phyloP scores from a whole-genome alignment of 2,888 invertebrate species.

The Coronaproctus castanopsis region DNA sequence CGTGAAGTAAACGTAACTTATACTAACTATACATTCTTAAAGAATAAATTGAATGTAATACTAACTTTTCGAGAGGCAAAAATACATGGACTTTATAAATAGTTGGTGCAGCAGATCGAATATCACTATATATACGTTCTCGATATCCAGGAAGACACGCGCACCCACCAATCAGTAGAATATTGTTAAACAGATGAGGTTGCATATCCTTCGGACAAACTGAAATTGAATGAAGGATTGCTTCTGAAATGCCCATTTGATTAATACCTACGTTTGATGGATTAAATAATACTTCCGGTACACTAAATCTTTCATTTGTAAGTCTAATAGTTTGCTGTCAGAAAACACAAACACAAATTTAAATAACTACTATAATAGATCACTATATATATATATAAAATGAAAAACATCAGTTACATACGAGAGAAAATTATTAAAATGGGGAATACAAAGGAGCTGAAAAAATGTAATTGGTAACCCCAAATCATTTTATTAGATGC shows the following conservation, averaged over 20 bases:
- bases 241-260: conserved; percentile 79
- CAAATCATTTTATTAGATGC: no score
- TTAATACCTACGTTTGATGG: conserved; percentile 87
- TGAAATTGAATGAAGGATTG: conserved; percentile 55
- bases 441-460: no score
- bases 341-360: conserved; percentile 20
- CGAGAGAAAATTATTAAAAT: no score
- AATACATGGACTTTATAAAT: conserved; percentile 55
- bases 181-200: conserved; percentile 58
- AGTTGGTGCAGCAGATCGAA: conserved; percentile 55
- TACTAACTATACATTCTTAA: no score
- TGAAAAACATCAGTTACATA: no score
- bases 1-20: no score
- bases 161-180: conserved; percentile 66
- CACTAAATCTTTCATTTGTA: conserved; percentile 82
- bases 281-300: conserved; percentile 84
- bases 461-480: no score
- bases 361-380: no score
- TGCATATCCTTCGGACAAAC: conserved; percentile 51
- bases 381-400: no score
- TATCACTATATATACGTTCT: conserved; percentile 53
- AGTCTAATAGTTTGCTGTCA: conserved; percentile 55
- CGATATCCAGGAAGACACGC: conserved; percentile 63
- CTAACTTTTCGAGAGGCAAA: conserved; percentile 44
- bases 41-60: no score